These are phyloP conservation scores for Gryllus bimaculatus DNA, from an alignment of 1,140 invertebrate species.

Conservation along the genomic window DNA sequence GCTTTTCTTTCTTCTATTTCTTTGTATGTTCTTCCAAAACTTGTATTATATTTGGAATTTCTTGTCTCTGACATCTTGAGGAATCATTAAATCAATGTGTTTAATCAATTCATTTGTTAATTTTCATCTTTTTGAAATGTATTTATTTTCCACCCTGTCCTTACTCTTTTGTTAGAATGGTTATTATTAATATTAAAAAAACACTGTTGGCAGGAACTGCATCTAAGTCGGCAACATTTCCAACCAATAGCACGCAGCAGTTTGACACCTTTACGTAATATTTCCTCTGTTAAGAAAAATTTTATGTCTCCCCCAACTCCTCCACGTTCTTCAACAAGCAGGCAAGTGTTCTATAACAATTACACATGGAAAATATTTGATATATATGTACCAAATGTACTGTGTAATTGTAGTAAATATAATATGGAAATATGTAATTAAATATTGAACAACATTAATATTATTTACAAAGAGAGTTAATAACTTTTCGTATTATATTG, in stretches of 20 bases:
- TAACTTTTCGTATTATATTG: too few relatives aligned
- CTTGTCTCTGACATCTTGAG: too few relatives aligned
- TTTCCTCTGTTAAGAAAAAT: background rate
- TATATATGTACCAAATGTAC: background rate
- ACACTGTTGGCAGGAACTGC: background rate
- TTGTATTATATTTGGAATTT: too few relatives aligned
- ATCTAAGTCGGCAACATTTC: background rate
- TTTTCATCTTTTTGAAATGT: background rate
- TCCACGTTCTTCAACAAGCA: background rate
- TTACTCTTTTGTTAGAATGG: background rate
- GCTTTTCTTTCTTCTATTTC: too few relatives aligned
- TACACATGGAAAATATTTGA: background rate
- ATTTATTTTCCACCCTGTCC: background rate
- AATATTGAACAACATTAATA: too few relatives aligned
- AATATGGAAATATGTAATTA: too few relatives aligned
- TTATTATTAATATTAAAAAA: too few relatives aligned
- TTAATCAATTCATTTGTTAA: too few relatives aligned
- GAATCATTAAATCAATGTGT: too few relatives aligned
- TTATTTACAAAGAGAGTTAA: too few relatives aligned
- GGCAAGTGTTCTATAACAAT: background rate
- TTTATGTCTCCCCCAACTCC: background rate
- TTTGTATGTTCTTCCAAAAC: too few relatives aligned
- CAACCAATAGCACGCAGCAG: background rate
- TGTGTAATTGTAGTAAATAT: background rate
- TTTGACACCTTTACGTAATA: background rate